Base-by-base conservation (phyloP, 2,797 vertebrate genomes). In the Danionella dracula region DNA sequence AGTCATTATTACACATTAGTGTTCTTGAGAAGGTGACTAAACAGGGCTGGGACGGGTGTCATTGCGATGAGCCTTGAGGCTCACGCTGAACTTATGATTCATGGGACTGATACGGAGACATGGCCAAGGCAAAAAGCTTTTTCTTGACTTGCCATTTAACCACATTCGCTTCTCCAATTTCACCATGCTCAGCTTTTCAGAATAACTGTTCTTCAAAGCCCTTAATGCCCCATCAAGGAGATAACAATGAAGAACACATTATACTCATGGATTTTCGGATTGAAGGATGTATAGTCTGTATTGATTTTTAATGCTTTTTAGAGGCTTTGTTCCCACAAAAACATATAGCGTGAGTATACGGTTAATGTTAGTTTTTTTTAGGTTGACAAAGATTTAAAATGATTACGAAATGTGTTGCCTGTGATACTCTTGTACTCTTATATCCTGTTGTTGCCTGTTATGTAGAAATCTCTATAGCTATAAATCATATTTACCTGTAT, bases 1-100 rank as follows among this genome's bases (percentile, higher is more conserved):
- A 29, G 15, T 64, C 71, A 59, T 63, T 59, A 68, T 53, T 34
- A 41, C 23, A 17, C 40, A 65, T 73, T 65, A 54, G 23, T 19
- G 56, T 53, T 64, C 27, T 34, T 55, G 12, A 51, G 31, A 15
- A 31, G 40, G 17, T 37, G 29, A 45, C 27, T 64, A 34, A 49
- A 37, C 38, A 51, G n/a, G 1, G 5, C 7, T 19, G 13, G 34
- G 44, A 29, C 56, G 34, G 4, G 11, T 19, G 23, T 12, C 8
- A 0, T 2, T 4, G 12, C 5, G 1, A 27, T 12, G 29, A 20
- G 29, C 50, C 29, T 46, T 11, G 19, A 27, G 4, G 16, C 32
- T 42, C 16, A 44, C 23, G 29, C 8, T 53, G 41, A 45, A 59
- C 4, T 62, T 19, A 57, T 65, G 60, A 59, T 31, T 64, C 45